phyloP scores from a whole-genome alignment of 2,797 vertebrate genomes.

The Atherinosoma microstoma region DNA sequence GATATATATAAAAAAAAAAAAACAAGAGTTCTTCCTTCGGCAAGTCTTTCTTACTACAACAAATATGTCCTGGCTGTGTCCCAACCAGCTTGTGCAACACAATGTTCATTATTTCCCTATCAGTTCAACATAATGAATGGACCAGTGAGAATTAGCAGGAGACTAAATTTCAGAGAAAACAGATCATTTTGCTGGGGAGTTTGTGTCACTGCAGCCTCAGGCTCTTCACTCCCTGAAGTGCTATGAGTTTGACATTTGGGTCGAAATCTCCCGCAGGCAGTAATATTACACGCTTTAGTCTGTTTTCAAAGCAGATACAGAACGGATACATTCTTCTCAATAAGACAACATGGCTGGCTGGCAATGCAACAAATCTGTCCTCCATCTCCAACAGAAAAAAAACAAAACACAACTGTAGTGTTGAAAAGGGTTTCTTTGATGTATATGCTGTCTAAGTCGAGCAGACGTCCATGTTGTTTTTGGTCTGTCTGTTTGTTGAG shows the following conservation, averaged over 20 bases:
- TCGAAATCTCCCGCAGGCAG: slow-evolving; percentile 47
- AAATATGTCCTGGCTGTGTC: background rate
- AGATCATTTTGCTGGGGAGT: slow-evolving; percentile 5
- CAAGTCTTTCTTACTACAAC: too few relatives aligned
- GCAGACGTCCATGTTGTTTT: background rate
- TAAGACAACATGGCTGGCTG: slow-evolving; percentile 2
- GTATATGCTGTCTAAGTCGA: background rate
- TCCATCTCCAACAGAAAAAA: background rate
- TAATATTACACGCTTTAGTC: slow-evolving; percentile 30
- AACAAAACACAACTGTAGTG: background rate
- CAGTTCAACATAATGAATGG: background rate
- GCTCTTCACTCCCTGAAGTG: slow-evolving; percentile 30
- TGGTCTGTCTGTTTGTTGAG: background rate
- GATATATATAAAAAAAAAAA: too few relatives aligned
- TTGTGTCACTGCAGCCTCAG: background rate
- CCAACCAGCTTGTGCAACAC: background rate
- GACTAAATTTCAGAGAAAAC: slow-evolving; percentile 10
- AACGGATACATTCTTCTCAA: slow-evolving; percentile 41
- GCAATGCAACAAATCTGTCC: slow-evolving; percentile 12
- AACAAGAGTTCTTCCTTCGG: too few relatives aligned
- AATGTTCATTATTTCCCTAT: background rate
- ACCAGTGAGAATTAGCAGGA: background rate
- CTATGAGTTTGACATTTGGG: slow-evolving; percentile 19
- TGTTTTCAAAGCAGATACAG: slow-evolving; percentile 59
- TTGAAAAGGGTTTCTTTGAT: background rate